Conservation (phyloP, 2,888 invertebrate species). For the Aricia artaxerxes region DNA sequence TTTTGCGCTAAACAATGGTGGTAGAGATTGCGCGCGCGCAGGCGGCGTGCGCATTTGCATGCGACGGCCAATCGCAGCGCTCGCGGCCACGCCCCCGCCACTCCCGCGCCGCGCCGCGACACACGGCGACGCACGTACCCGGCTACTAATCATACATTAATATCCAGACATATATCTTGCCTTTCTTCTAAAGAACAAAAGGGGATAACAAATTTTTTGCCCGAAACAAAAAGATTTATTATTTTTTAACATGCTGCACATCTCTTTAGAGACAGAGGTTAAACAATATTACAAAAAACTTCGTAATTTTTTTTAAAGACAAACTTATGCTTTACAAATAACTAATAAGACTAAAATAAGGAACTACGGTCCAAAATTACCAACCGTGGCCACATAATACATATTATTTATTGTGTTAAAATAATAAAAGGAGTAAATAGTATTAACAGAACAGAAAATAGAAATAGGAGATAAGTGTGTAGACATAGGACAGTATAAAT, state of each 20-base stretch:
- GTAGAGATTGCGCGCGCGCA: slow-evolving; percentile 59
- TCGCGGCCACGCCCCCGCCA: slow-evolving; percentile 47
- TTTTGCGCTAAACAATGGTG: slow-evolving; percentile 57
- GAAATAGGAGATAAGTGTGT: too few species aligned
- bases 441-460: too few species aligned
- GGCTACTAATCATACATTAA: slow-evolving; percentile 22
- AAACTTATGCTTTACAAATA: too few species aligned
- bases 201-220: neutral
- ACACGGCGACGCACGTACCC: slow-evolving; percentile 2
- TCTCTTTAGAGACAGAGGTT: neutral
- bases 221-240: neutral
- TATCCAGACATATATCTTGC: slow-evolving; percentile 11
- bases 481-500: too few species aligned
- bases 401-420: too few species aligned
- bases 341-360: too few species aligned
- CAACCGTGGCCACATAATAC: too few species aligned
- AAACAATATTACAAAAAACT: neutral
- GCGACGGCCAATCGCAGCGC: slow-evolving; percentile 51
- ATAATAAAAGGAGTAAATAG: too few species aligned
- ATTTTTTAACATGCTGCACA: neutral
- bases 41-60: slow-evolving; percentile 69
- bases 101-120: slow-evolving; percentile 34
- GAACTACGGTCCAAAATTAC: too few species aligned
- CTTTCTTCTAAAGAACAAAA: slow-evolving; percentile 15
- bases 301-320: too few species aligned